Percentiles rank a stretch among this genome's conserved stretches.
phyloP scores from a whole-genome alignment of 2,113 vertebrate genomes.

The Periophthalmodon schlosseri region DNA sequence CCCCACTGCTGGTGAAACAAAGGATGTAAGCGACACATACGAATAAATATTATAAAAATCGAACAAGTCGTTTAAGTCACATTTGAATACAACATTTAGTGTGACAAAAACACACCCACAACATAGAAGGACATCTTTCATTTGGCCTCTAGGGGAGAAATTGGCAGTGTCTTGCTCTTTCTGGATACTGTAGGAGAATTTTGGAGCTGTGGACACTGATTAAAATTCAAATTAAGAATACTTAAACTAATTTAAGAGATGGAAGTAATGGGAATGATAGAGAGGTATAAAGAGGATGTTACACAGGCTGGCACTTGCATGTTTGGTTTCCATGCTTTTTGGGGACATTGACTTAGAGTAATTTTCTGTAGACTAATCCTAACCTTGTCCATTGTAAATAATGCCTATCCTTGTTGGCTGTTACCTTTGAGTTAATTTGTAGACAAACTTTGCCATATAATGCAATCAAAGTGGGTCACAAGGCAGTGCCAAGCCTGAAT shows the following conservation, averaged over 20 bases:
- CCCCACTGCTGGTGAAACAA: constrained; percentile 59
- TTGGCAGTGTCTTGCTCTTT: constrained; percentile 70
- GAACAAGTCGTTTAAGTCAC: constrained; percentile 17
- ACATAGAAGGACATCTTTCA: constrained; percentile 29
- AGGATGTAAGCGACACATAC: constrained; percentile 25
- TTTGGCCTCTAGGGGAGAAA: constrained; percentile 11
- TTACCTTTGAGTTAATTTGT: neutral
- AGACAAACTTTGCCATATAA: neutral
- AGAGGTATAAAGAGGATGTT: too few species aligned
- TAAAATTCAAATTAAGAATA: too few species aligned
- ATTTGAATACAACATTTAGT: constrained; percentile 44
- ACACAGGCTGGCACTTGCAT: too few species aligned
- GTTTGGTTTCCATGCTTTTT: too few species aligned
- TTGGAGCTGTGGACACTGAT: neutral
- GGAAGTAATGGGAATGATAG: too few species aligned
- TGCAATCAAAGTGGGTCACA: neutral
- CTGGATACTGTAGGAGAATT: constrained; percentile 19
- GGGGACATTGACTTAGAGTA: too few species aligned
- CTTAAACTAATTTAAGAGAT: too few species aligned
- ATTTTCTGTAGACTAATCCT: too few species aligned
- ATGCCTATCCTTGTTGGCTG: neutral
- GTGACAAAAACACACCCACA: constrained; percentile 42
- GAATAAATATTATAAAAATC: constrained; percentile 10
- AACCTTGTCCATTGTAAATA: too few species aligned
- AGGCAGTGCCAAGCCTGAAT: neutral